phyloP scores from a whole-genome alignment of 2,797 vertebrate genomes.

The Xenentodon cancila region DNA sequence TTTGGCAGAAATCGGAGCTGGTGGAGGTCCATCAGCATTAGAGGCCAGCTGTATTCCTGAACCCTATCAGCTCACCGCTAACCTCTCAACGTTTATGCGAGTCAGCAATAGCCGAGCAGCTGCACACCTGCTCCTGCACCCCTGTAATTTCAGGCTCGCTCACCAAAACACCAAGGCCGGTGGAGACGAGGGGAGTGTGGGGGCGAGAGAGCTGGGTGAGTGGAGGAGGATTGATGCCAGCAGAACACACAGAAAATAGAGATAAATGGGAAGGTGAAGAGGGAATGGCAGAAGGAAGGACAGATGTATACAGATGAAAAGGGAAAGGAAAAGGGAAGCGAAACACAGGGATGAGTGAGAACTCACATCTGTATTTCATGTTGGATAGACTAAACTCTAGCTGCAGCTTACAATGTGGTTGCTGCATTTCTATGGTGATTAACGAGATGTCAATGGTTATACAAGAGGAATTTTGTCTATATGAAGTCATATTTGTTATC shows the following conservation, averaged over 20 bases:
- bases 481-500: background rate
- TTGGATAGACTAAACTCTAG: slow-evolving; percentile 3
- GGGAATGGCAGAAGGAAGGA: slow-evolving; percentile 25
- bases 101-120: slow-evolving; percentile 60
- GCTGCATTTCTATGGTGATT: slow-evolving; percentile 1
- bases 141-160: slow-evolving; percentile 31
- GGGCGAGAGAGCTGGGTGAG: background rate
- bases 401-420: background rate
- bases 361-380: slow-evolving; percentile 28
- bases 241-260: slow-evolving; percentile 13
- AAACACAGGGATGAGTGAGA: background rate
- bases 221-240: slow-evolving; percentile 27
- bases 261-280: slow-evolving; percentile 35
- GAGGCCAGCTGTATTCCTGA: slow-evolving; percentile 68
- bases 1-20: slow-evolving; percentile 55
- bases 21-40: slow-evolving; percentile 70
- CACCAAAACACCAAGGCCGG: slow-evolving; percentile 15
- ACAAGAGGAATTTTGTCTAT: background rate
- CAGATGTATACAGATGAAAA: slow-evolving; percentile 12
- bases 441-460: slow-evolving; percentile 2
- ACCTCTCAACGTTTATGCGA: slow-evolving; percentile 60
- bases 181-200: background rate
- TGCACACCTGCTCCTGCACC: slow-evolving; percentile 60
- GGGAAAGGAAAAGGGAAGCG: slow-evolving; percentile 7
- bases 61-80: slow-evolving; percentile 61